These are phyloP conservation scores for Melikaiella ostensackeni DNA, from an alignment of 2,888 invertebrate genomes.

Conservation along the genomic window DNA sequence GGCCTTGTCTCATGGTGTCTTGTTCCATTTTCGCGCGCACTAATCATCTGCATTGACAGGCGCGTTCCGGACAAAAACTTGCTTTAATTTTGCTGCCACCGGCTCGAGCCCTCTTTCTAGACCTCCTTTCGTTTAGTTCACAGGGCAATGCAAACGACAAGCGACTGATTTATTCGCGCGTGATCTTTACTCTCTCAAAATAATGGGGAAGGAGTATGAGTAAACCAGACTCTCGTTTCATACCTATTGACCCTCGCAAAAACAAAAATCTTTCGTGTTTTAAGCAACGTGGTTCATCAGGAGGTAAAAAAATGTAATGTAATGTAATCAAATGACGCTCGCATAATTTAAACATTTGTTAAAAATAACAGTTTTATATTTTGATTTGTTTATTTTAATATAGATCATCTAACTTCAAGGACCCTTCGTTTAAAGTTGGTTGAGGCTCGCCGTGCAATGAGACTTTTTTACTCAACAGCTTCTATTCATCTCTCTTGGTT, in stretches of 20 bases:
- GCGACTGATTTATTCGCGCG: constrained; percentile 71
- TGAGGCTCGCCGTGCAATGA: too few relatives aligned
- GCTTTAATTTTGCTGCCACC: constrained; percentile 69
- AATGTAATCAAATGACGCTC: too few relatives aligned
- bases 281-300: not conserved
- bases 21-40: constrained; percentile 71
- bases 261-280: not conserved
- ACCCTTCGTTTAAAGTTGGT: too few relatives aligned
- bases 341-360: too few relatives aligned
- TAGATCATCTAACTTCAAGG: too few relatives aligned
- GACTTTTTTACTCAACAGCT: too few relatives aligned
- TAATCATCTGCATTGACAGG: constrained; percentile 73
- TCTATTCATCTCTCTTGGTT: too few relatives aligned
- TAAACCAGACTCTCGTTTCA: not conserved
- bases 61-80: constrained; percentile 69
- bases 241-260: not conserved
- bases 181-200: constrained; percentile 64
- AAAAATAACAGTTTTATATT: too few relatives aligned
- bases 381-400: too few relatives aligned
- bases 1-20: constrained; percentile 65
- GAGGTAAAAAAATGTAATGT: too few relatives aligned
- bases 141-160: constrained; percentile 72
- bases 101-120: constrained; percentile 45
- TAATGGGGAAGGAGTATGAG: constrained; percentile 42
- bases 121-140: constrained; percentile 49